These are phyloP conservation scores for Sebastes schlegelii DNA, from an alignment of 2,113 vertebrate species.

Conservation along the genomic window DNA sequence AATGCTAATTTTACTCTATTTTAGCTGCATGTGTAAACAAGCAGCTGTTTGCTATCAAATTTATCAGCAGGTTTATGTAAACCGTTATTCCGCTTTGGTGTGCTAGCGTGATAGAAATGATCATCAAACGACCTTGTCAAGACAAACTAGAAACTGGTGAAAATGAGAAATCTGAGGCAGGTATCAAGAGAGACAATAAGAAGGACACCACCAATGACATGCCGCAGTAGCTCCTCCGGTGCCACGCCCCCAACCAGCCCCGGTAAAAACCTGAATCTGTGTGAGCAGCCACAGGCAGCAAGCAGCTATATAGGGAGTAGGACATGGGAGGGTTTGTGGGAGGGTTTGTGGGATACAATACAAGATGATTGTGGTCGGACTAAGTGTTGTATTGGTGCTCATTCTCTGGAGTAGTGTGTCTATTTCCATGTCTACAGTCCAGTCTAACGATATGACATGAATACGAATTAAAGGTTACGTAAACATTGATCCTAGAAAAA, in stretches of 20 bases:
- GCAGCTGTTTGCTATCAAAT: not conserved
- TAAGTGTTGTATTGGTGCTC: slow-evolving; percentile 25
- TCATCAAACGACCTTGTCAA: not conserved
- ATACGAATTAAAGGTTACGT: slow-evolving; percentile 43
- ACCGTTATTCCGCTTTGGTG: not conserved
- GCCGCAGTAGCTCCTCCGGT: not conserved
- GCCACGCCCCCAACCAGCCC: not conserved
- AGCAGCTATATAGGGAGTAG: not conserved
- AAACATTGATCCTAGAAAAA: slow-evolving; percentile 34
- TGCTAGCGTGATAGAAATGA: not conserved
- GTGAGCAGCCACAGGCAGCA: slow-evolving; percentile 11
- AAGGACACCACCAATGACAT: not conserved
- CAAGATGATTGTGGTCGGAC: not conserved
- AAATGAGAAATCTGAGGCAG: no score
- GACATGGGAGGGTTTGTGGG: slow-evolving; percentile 4
- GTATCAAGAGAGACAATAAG: not conserved
- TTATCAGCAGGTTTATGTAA: not conserved
- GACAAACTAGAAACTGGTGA: not conserved
- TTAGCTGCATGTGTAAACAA: not conserved
- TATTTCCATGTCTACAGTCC: slow-evolving; percentile 23
- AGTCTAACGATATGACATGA: slow-evolving; percentile 6
- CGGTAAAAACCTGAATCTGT: slow-evolving; percentile 1
- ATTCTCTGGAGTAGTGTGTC: slow-evolving; percentile 10
- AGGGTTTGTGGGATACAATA: slow-evolving; percentile 18
- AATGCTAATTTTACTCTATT: not conserved